Conservation (phyloP, 2,797 vertebrate species). For the Phalloptychus januarius region DNA sequence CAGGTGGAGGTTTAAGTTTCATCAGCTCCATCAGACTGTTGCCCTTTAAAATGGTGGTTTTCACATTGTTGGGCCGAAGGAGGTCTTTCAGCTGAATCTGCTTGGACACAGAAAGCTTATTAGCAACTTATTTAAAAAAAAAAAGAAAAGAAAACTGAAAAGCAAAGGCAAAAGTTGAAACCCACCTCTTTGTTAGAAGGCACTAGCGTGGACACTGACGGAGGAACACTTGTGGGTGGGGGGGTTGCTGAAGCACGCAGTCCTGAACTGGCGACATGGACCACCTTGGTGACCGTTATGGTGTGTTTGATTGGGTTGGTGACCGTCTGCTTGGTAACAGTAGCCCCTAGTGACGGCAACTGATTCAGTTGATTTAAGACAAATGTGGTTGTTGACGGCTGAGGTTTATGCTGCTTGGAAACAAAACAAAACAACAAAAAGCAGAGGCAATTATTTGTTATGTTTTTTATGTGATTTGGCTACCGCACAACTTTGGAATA, state of each 20-base stretch:
- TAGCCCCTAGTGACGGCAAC: constrained; percentile 91
- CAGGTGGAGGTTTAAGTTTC: constrained; percentile 95
- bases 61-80: constrained; percentile 71
- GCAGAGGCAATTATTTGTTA: neutral
- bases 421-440: too few species aligned
- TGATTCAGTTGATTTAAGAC: constrained; percentile 99
- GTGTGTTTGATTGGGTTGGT: constrained; percentile 91
- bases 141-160: too few species aligned
- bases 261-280: constrained; percentile 88
- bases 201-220: constrained; percentile 83
- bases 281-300: constrained; percentile 95
- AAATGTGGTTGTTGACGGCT: constrained; percentile 97
- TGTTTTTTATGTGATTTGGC: constrained; percentile 5
- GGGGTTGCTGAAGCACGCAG: constrained; percentile 83
- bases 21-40: constrained; percentile 96
- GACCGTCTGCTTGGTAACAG: constrained; percentile 90
- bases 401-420: constrained; percentile 85
- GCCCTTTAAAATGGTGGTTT: constrained; percentile 67
- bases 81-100: constrained; percentile 94
- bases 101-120: neutral
- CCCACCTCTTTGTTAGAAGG: constrained; percentile 86
- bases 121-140: neutral
- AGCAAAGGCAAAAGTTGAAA: neutral
- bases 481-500: neutral
- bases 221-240: constrained; percentile 70